A percentile compares a stretch with the other conserved stretches of the same genome.
Evolutionary conservation across 2,888 invertebrate genomes (phyloP).

Genomic region (Agriopis aurantiaria): DNA sequence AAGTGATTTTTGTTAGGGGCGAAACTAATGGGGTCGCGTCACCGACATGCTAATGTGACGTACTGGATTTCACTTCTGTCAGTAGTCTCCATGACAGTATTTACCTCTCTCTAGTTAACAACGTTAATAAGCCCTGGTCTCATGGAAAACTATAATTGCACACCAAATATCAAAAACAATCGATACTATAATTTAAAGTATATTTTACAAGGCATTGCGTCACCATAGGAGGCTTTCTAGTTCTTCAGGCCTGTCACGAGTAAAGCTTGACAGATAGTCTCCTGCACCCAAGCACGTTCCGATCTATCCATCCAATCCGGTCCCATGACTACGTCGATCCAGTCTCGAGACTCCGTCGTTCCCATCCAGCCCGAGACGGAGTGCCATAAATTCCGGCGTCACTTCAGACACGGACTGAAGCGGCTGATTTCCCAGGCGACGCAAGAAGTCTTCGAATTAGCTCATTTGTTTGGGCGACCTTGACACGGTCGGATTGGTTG

Average conservation of each 20-base stretch:
- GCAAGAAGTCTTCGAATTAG: slow-evolving; percentile 62
- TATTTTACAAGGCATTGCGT: background rate
- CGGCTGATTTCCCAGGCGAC: slow-evolving; percentile 72
- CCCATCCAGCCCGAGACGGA: slow-evolving; percentile 56
- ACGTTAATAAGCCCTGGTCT: too few species aligned
- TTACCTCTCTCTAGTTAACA: too few species aligned
- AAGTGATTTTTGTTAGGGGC: too few species aligned
- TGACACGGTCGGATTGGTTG: slow-evolving; percentile 44
- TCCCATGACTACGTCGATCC: slow-evolving; percentile 40
- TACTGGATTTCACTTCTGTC: too few species aligned
- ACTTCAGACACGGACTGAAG: slow-evolving; percentile 55
- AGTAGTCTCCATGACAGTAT: too few species aligned
- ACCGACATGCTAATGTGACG: too few species aligned
- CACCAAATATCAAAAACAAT: too few species aligned
- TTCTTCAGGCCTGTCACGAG: background rate
- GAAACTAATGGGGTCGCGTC: too few species aligned
- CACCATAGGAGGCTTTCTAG: background rate
- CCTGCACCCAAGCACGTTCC: slow-evolving; percentile 32
- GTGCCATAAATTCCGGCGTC: slow-evolving; percentile 72
- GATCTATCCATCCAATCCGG: slow-evolving; percentile 4
- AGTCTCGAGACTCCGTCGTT: slow-evolving; percentile 15
- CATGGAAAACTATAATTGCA: too few species aligned
- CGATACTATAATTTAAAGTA: too few species aligned
- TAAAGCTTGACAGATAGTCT: slow-evolving; percentile 1
- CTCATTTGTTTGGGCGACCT: slow-evolving; percentile 56